These are phyloP conservation scores for Taeniopygia guttata DNA, from an alignment of 2,797 vertebrate genomes.

Conservation along the genomic window DNA sequence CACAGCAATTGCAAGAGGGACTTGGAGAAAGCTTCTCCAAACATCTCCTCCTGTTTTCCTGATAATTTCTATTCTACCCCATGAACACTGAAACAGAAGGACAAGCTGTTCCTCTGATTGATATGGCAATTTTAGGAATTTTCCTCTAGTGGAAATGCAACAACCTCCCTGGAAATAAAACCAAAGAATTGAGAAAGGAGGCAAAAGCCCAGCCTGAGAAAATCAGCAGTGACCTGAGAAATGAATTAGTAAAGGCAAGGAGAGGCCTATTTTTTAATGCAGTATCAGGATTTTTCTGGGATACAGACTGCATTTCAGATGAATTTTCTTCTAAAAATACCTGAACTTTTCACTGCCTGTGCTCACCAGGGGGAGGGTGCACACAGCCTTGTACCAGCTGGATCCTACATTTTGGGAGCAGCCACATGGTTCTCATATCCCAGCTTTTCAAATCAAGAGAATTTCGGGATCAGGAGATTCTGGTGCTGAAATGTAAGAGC, in stretches of 20 bases:
- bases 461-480: background rate
- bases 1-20: background rate
- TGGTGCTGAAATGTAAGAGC: background rate
- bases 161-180: background rate
- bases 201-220: background rate
- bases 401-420: background rate
- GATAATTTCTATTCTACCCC: background rate
- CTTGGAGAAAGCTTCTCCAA: background rate
- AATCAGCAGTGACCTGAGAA: background rate
- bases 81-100: background rate
- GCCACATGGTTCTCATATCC: fast-evolving
- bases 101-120: background rate
- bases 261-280: background rate
- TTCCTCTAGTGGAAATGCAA: background rate
- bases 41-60: background rate
- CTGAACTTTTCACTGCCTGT: background rate
- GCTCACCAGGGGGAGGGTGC: background rate
- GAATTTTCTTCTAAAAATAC: background rate
- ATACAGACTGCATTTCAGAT: background rate
- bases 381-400: background rate
- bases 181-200: background rate
- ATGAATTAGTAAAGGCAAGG: background rate
- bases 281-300: background rate
- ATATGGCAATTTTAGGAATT: background rate
- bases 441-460: background rate